phyloP scores from a whole-genome alignment of 2,797 vertebrate species.

The Salmo trutta region DNA sequence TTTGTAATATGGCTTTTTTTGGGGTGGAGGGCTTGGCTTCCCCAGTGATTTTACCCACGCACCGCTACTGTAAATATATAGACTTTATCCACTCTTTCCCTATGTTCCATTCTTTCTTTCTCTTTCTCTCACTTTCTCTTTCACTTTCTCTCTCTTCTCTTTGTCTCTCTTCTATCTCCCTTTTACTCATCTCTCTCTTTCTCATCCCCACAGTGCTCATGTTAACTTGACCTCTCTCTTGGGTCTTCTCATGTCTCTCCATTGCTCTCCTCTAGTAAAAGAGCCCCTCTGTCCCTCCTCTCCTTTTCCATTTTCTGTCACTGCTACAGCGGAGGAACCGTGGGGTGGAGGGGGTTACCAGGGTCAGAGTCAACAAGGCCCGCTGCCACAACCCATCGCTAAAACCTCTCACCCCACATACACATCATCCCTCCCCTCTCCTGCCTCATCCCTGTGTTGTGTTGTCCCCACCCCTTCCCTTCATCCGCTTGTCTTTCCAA shows the following conservation, averaged over 20 bases:
- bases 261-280: conserved; percentile 47
- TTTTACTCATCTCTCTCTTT: neutral
- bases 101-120: too few species aligned
- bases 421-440: neutral
- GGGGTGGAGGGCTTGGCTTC: too few species aligned
- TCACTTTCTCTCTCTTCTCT: conserved; percentile 43
- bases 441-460: neutral
- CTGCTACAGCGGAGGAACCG: conserved; percentile 44
- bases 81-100: too few species aligned
- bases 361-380: conserved; percentile 56
- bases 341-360: conserved; percentile 37
- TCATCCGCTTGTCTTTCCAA: too few species aligned
- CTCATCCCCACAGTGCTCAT: neutral
- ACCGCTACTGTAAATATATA: too few species aligned
- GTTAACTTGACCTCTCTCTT: neutral
- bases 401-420: conserved; percentile 22
- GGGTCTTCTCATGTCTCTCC: conserved; percentile 26
- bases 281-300: conserved; percentile 58
- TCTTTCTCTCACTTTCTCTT: neutral
- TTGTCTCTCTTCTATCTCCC: neutral
- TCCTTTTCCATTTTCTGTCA: conserved; percentile 46
- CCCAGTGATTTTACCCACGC: too few species aligned
- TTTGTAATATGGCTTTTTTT: too few species aligned
- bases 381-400: conserved; percentile 36
- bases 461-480: neutral